Evolutionary conservation across 2,113 vertebrate genomes (phyloP).

Genomic region (Melanerpes formicivorus): DNA sequence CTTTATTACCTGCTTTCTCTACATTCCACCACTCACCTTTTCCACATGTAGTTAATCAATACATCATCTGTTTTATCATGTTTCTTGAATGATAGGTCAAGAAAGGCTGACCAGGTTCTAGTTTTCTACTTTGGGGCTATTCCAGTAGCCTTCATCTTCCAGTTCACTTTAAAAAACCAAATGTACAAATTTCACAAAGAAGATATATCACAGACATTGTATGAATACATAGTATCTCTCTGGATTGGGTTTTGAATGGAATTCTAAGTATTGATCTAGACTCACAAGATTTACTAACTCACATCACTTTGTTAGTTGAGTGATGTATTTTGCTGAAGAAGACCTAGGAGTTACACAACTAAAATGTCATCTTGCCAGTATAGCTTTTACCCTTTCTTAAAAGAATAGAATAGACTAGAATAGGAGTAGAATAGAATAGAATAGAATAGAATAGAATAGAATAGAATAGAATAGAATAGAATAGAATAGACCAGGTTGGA

Average conservation of each 20-base stretch:
- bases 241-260: background rate
- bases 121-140: background rate
- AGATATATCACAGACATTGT: background rate
- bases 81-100: background rate
- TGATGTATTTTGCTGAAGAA: conserved; percentile 10
- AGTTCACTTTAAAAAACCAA: background rate
- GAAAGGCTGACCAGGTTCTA: background rate
- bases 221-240: background rate
- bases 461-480: too few relatives aligned
- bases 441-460: too few relatives aligned
- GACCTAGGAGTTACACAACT: background rate
- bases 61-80: background rate
- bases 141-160: background rate
- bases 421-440: too few relatives aligned
- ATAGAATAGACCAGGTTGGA: too few relatives aligned
- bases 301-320: background rate
- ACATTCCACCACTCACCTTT: background rate
- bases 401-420: too few relatives aligned
- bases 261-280: conserved; percentile 29
- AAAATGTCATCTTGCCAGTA: background rate
- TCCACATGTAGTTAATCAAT: background rate
- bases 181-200: conserved; percentile 14
- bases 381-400: background rate
- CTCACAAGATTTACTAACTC: conserved; percentile 30
- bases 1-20: background rate